These are phyloP conservation scores for Taeniopygia guttata DNA, from an alignment of 2,797 vertebrate species.

Conservation along the genomic window DNA sequence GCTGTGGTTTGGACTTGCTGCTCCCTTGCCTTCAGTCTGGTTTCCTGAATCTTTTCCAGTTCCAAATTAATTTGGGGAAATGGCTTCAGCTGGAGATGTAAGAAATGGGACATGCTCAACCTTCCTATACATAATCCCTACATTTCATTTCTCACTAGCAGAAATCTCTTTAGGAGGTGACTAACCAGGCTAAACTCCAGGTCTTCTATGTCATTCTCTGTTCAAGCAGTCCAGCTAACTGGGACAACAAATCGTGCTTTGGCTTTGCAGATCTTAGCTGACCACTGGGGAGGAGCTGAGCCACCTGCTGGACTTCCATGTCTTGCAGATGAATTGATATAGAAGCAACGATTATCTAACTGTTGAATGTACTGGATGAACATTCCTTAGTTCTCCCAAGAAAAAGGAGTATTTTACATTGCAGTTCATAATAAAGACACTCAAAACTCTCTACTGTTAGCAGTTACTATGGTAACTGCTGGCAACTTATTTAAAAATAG, in stretches of 20 bases:
- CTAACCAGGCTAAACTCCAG: background rate
- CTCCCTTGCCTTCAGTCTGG: background rate
- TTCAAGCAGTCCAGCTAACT: background rate
- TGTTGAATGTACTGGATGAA: background rate
- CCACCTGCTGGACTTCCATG: background rate
- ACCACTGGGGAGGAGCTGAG: background rate
- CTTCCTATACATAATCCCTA: background rate
- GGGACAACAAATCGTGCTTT: background rate
- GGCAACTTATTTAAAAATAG: slow-evolving; percentile 49
- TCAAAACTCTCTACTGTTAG: slow-evolving; percentile 48
- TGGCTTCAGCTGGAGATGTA: background rate
- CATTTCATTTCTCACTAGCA: background rate
- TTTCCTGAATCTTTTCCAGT: background rate
- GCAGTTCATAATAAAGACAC: slow-evolving; percentile 52
- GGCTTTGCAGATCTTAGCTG: background rate
- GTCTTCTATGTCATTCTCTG: background rate
- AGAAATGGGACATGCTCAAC: background rate
- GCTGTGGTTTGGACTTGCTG: background rate
- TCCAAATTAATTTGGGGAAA: background rate
- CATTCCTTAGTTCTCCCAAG: slow-evolving; percentile 28
- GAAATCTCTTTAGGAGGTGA: background rate
- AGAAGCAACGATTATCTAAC: background rate
- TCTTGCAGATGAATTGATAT: background rate
- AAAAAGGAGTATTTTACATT: slow-evolving; percentile 63
- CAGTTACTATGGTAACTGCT: slow-evolving; percentile 71